Evolutionary conservation across 2,797 vertebrate species (phyloP).

Genomic region (Hippopotamyrus pictus): DNA sequence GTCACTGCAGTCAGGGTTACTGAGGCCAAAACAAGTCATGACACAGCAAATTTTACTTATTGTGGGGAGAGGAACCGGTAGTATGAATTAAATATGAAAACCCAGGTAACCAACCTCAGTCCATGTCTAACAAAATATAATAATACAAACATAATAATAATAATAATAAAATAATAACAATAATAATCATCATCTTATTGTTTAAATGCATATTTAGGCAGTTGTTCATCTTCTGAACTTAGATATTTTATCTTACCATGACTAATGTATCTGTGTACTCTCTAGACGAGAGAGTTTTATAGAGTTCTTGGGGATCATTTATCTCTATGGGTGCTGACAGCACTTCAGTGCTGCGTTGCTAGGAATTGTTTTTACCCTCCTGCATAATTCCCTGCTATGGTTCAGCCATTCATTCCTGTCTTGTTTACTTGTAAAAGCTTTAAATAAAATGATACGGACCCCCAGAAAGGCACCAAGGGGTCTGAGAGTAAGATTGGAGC

Average conservation of each 20-base stretch:
- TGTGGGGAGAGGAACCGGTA: neutral
- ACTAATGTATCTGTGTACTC: neutral
- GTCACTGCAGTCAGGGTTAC: neutral
- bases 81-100: neutral
- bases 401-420: neutral
- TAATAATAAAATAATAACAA: neutral
- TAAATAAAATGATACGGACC: neutral
- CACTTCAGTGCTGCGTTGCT: neutral
- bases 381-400: conserved; percentile 6
- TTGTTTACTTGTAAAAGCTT: conserved; percentile 16
- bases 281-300: neutral
- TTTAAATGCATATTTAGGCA: neutral
- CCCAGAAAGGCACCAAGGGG: neutral
- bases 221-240: neutral
- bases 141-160: neutral
- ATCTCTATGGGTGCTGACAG: conserved; percentile 15
- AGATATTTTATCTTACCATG: neutral
- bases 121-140: neutral
- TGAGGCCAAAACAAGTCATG: neutral
- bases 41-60: neutral
- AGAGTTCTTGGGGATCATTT: conserved; percentile 14
- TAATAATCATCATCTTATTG: neutral
- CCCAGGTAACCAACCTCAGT: neutral
- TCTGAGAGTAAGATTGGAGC: neutral
- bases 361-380: neutral